phyloP scores from a whole-genome alignment of 2,113 vertebrate genomes.

The Cromileptes altivelis region DNA sequence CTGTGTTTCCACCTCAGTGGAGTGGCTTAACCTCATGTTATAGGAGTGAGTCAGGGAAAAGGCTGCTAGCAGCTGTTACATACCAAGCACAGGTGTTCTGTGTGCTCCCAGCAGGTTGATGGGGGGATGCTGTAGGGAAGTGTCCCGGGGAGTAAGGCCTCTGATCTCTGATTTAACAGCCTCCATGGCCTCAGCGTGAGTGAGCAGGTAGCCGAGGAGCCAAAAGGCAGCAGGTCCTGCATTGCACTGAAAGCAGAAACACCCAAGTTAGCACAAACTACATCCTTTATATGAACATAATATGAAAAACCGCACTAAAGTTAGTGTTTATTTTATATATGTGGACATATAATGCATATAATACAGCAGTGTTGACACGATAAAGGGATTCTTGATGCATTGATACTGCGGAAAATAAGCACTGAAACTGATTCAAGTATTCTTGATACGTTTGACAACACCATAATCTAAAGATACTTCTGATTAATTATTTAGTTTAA shows the following conservation, averaged over 20 bases:
- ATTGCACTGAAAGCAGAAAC: conserved; percentile 81
- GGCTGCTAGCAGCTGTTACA: conserved; percentile 47
- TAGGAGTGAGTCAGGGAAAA: conserved; percentile 32
- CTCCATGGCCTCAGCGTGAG: conserved; percentile 86
- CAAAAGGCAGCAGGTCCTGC: conserved; percentile 89
- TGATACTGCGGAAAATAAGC: too few relatives aligned
- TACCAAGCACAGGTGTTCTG: conserved; percentile 84
- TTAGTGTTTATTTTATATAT: neutral
- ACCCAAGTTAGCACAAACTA: neutral
- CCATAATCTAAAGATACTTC: neutral
- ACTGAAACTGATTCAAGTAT: too few relatives aligned
- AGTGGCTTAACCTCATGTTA: conserved; percentile 10
- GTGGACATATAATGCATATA: neutral
- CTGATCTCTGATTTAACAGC: conserved; percentile 86
- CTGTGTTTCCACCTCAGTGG: conserved; percentile 8
- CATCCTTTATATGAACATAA: neutral
- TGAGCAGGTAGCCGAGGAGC: conserved; percentile 91
- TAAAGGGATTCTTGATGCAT: too few relatives aligned
- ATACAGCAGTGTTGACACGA: too few relatives aligned
- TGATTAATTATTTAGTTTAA: neutral
- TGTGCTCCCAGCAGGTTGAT: conserved; percentile 66
- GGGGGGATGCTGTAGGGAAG: conserved; percentile 52
- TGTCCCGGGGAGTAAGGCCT: conserved; percentile 33
- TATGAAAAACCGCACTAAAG: neutral
- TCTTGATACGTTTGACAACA: too few relatives aligned